Evolutionary conservation across 2,888 invertebrate species (phyloP), one percentile per base, ranked within the genome.

Genomic region (Dryococelus australis): DNA sequence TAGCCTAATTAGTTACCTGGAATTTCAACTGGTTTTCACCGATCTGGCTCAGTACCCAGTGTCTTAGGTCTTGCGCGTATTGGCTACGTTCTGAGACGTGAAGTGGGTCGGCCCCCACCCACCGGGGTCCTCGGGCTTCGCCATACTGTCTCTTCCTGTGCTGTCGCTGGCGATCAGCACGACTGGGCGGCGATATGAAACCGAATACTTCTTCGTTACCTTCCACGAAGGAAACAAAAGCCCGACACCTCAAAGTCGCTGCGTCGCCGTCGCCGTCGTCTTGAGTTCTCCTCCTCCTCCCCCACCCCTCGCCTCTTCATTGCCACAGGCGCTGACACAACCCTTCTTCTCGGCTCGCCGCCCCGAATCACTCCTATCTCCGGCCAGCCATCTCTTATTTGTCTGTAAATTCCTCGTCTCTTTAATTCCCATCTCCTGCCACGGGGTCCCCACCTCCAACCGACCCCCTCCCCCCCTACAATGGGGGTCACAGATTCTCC

Each of bases 301-400:
- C 53, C 85, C 85, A n/a, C 26, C 47, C 28, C 85, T 85, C 53
- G 20, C 20, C 47, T 85, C n/a, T n/a, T n/a, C n/a, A n/a, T 27
- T 24, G 12, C 9, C n/a, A n/a, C 47, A 27, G 27, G 27, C 35
- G 51, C 51, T 51, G 51, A 51, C 51, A 65, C 65, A 65, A 65
- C 65, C 65, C 65, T 65, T 65, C 65, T 16, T 86, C 84, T 86
- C 87, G 79, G 86, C 28, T 84, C 87, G 84, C 86, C 87, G 43
- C 87, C 84, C 79, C 84, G 80, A 84, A 35, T 87, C 78, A 87
- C 27, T 43, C 43, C 20, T 87, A 86, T 87, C 87, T 87, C 87
- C 13, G 83, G 28, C 24, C 65, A 84, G 35, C 84, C 78, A 86
- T 87, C 87, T 87, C 53, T 43, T 83, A 87, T 87, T 86, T 87